Conservation (phyloP, 2,888 invertebrate genomes). For the Ectemnius lituratus region DNA sequence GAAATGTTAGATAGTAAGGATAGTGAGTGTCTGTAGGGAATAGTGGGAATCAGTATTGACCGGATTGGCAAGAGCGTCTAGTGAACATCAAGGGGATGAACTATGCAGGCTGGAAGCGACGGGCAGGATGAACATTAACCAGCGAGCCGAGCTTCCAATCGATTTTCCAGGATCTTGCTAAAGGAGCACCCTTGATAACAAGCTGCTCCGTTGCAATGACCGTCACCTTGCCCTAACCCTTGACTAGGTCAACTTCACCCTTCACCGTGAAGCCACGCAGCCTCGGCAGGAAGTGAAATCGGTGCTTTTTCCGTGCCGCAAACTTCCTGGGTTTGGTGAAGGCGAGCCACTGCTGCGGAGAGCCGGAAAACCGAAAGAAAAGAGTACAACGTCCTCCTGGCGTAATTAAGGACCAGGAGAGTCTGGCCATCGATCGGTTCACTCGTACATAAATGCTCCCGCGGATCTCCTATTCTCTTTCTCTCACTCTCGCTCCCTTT, state of each 20-base stretch:
- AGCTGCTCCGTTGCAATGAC: conserved; percentile 1
- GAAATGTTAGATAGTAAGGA: no score
- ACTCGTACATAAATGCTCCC: conserved; percentile 49
- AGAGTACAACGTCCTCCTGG: conserved; percentile 61
- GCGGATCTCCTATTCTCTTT: conserved; percentile 11
- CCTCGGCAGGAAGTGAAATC: not conserved
- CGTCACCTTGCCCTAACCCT: conserved; percentile 4
- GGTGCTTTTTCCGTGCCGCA: not conserved
- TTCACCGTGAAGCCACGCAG: not conserved
- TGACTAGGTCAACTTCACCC: conserved; percentile 15
- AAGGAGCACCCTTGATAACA: conserved; percentile 1
- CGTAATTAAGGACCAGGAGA: conserved; percentile 72
- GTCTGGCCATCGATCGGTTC: conserved; percentile 70
- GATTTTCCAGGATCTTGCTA: conserved; percentile 1
- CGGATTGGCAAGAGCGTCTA: no score
- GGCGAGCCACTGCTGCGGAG: not conserved
- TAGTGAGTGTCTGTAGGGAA: no score
- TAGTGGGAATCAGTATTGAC: no score
- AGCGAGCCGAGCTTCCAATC: not conserved
- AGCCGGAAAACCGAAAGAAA: conserved; percentile 28
- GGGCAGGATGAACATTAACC: no score
- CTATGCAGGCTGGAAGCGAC: no score
- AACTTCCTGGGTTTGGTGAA: not conserved
- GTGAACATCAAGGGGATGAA: no score
- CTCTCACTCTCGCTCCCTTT: conserved; percentile 19